Conservation (phyloP, 2,888 invertebrate species). For the Phorcus lineatus region DNA sequence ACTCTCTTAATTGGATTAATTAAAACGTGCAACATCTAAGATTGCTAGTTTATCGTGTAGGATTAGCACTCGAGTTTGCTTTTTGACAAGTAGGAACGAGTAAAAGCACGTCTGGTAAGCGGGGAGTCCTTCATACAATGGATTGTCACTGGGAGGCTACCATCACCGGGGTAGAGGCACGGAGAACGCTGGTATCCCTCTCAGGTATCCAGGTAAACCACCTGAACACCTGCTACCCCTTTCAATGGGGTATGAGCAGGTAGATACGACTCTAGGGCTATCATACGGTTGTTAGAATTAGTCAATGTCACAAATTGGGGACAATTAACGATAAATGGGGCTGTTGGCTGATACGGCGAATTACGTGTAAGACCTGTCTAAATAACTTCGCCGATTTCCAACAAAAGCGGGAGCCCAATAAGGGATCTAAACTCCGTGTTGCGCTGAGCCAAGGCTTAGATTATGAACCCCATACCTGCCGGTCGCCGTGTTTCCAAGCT, state of each 20-base stretch:
- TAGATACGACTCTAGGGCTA: neutral
- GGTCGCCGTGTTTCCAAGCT: conserved; percentile 14
- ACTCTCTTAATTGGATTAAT: conserved; percentile 24
- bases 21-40: conserved; percentile 15
- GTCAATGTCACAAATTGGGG: conserved; percentile 18
- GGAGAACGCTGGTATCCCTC: neutral
- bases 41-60: conserved; percentile 23
- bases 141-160: neutral
- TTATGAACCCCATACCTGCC: conserved; percentile 9
- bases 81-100: conserved; percentile 2
- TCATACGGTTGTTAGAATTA: conserved; percentile 22
- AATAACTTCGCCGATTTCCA: conserved; percentile 13
- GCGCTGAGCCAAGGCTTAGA: neutral
- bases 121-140: neutral
- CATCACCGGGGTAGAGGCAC: neutral
- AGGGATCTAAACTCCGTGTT: neutral
- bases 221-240: neutral
- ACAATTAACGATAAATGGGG: conserved; percentile 32
- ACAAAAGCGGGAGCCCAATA: conserved; percentile 9
- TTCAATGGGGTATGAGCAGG: neutral
- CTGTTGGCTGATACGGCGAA: conserved; percentile 1
- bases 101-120: neutral
- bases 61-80: conserved; percentile 1
- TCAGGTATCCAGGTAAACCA: neutral
- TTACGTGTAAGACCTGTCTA: conserved; percentile 24